Percentiles rank a stretch among this genome's conserved stretches.
phyloP scores from a whole-genome alignment of 2,888 invertebrate genomes.

The Lacanobia oleracea region DNA sequence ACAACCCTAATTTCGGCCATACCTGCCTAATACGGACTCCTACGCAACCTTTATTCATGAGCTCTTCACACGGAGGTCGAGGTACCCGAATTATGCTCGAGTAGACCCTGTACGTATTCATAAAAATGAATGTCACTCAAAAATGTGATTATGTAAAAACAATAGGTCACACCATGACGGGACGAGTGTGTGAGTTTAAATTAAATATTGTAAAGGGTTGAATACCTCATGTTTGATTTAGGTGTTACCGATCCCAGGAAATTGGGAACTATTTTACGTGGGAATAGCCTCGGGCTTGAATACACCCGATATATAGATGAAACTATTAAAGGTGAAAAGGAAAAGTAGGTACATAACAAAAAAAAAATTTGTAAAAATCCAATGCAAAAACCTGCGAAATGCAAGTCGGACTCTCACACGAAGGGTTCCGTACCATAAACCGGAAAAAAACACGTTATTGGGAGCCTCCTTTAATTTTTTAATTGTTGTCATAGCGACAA shows the following conservation, averaged over 20 bases:
- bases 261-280: slow-evolving; percentile 22
- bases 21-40: slow-evolving; percentile 30
- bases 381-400: no score
- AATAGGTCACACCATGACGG: slow-evolving; percentile 29
- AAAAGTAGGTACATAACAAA: no score
- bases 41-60: slow-evolving; percentile 49
- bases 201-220: slow-evolving; percentile 18
- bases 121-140: slow-evolving; percentile 47
- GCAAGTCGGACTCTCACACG: no score
- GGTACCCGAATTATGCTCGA: slow-evolving; percentile 28
- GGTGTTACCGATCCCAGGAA: neutral
- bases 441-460: no score
- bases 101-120: slow-evolving; percentile 23
- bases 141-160: slow-evolving; percentile 45
- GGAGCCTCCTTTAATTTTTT: no score
- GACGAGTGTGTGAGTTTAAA: slow-evolving; percentile 15
- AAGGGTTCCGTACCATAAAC: no score
- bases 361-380: no score
- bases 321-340: no score
- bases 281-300: neutral
- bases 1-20: slow-evolving; percentile 4
- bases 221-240: slow-evolving; percentile 15
- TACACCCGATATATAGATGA: no score
- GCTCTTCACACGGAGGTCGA: slow-evolving; percentile 36
- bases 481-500: no score